A percentile compares a stretch with the other conserved stretches of the same genome.
These are phyloP conservation scores for Semaprochilodus insignis DNA, from an alignment of 2,797 vertebrate species.

Conservation along the genomic window DNA sequence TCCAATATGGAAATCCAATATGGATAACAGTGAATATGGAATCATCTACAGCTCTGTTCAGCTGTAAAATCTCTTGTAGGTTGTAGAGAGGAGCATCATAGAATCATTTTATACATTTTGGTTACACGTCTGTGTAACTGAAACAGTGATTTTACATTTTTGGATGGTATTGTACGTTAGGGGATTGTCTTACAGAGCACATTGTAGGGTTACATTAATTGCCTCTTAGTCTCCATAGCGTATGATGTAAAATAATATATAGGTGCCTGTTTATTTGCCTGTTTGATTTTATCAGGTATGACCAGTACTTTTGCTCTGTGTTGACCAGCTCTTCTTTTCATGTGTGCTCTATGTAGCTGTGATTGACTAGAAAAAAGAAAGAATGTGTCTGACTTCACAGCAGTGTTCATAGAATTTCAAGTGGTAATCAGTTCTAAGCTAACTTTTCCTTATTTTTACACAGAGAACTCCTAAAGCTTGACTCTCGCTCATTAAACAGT, in stretches of 20 bases:
- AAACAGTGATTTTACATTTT: too few relatives aligned
- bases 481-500: slow-evolving; percentile 9
- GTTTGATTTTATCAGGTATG: background rate
- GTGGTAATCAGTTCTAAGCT: background rate
- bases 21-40: too few relatives aligned
- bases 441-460: background rate
- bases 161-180: too few relatives aligned
- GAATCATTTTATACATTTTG: too few relatives aligned
- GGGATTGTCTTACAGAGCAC: too few relatives aligned
- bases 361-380: background rate
- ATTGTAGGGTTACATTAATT: background rate
- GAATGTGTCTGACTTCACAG: background rate
- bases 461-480: slow-evolving; percentile 40
- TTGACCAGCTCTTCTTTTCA: background rate
- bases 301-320: background rate
- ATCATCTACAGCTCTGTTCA: too few relatives aligned
- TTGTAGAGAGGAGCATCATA: too few relatives aligned
- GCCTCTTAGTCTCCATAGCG: background rate
- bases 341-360: background rate
- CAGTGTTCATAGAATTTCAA: background rate
- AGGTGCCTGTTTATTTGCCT: background rate
- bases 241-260: background rate
- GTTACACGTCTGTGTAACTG: too few relatives aligned
- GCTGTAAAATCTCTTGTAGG: too few relatives aligned
- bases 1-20: too few relatives aligned